Percentiles rank a stretch among this genome's conserved stretches.
phyloP scores from a whole-genome alignment of 2,113 vertebrate genomes.

The Urocitellus parryii region DNA sequence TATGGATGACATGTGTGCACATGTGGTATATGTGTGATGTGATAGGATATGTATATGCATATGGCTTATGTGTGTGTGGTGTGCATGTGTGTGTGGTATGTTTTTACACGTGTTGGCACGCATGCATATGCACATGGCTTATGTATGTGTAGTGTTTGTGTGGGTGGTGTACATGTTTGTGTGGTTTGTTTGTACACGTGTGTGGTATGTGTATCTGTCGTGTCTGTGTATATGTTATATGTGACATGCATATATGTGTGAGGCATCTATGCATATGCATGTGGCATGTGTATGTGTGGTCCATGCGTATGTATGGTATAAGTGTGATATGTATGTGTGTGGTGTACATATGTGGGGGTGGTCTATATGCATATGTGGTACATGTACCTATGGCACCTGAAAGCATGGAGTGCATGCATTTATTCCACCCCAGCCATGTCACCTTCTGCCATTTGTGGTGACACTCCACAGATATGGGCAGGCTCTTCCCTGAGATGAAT shows the following conservation, averaged over 20 bases:
- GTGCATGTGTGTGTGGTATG: background rate
- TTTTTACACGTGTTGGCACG: too few relatives aligned
- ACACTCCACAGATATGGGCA: accelerated
- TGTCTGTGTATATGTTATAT: too few relatives aligned
- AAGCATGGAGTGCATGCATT: background rate
- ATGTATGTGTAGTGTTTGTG: too few relatives aligned
- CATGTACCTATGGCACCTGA: background rate
- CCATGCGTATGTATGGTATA: too few relatives aligned
- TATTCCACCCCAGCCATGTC: background rate
- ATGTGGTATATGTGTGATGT: background rate
- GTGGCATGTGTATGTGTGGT: background rate
- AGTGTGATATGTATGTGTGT: background rate
- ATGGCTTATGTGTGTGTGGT: background rate
- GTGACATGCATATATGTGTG: background rate
- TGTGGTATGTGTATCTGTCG: too few relatives aligned
- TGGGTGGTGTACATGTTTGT: too few relatives aligned
- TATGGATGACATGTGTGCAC: background rate
- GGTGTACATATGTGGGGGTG: background rate
- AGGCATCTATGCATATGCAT: background rate
- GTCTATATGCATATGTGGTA: background rate
- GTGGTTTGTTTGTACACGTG: background rate
- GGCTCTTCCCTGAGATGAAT: background rate
- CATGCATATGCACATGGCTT: background rate
- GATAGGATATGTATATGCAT: too few relatives aligned
- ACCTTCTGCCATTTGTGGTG: background rate